phyloP scores from a whole-genome alignment of 1,140 invertebrate species.

The Euschistus heros region DNA sequence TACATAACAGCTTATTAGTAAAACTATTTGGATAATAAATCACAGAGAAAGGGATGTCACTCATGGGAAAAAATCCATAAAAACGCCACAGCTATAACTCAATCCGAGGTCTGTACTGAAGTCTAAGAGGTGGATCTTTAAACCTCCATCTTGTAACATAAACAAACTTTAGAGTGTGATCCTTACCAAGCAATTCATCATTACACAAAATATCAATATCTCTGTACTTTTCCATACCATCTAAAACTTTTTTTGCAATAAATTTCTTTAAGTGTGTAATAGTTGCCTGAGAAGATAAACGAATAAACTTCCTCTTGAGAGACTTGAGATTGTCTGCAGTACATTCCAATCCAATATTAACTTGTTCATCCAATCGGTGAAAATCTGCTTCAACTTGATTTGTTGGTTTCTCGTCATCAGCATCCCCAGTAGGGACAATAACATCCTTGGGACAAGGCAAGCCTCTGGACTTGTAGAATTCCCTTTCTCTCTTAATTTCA shows the following conservation, averaged over 20 bases:
- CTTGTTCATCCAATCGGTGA: slow-evolving; percentile 91
- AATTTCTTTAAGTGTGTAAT: slow-evolving; percentile 96
- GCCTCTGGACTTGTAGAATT: slow-evolving; percentile 74
- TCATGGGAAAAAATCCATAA: no score
- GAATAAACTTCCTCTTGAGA: slow-evolving; percentile 77
- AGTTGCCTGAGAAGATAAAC: slow-evolving; percentile 90
- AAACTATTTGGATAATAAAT: no score
- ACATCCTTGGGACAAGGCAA: slow-evolving; percentile 81
- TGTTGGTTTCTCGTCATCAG: slow-evolving; percentile 54
- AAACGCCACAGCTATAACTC: slow-evolving; percentile 40
- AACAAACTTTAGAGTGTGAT: slow-evolving; percentile 98
- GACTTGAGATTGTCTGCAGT: slow-evolving; percentile 72
- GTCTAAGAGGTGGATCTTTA: slow-evolving; percentile 72
- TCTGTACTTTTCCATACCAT: slow-evolving; percentile 82
- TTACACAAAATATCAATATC: slow-evolving; percentile 99
- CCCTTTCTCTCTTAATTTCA: slow-evolving; percentile 73
- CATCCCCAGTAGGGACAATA: slow-evolving; percentile 50
- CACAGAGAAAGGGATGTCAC: no score
- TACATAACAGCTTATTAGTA: no score
- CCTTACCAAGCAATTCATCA: slow-evolving; percentile 94
- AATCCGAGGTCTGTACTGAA: slow-evolving; percentile 71
- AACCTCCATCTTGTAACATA: slow-evolving; percentile 95
- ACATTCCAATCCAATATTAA: slow-evolving; percentile 82
- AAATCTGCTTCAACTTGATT: slow-evolving; percentile 77
- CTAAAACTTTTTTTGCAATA: slow-evolving; percentile 89